phyloP scores from a whole-genome alignment of 2,888 invertebrate species.

The Galerucella calmariensis region DNA sequence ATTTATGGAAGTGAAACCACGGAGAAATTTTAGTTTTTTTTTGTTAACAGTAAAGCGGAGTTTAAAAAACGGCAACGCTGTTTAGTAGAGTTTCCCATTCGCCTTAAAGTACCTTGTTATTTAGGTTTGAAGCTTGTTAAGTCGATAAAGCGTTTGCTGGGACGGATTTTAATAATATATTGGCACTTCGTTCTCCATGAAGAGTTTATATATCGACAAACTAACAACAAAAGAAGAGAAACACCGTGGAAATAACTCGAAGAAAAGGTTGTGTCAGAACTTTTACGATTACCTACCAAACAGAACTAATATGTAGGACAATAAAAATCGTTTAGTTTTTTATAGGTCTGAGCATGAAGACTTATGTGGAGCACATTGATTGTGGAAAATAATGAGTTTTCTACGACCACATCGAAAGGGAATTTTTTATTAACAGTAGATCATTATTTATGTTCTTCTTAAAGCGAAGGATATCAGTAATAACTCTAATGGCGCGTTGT shows the following conservation, averaged over 20 bases:
- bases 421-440: too few relatives aligned
- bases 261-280: conserved; percentile 31
- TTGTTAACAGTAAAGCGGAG: not conserved
- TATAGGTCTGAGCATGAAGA: not conserved
- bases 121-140: conserved; percentile 54
- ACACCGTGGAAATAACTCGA: conserved; percentile 26
- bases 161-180: conserved; percentile 45
- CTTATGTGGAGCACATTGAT: not conserved
- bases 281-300: conserved; percentile 1
- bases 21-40: too few relatives aligned
- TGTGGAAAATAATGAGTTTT: not conserved
- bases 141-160: conserved; percentile 58
- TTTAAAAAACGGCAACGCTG: not conserved
- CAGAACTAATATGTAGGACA: not conserved
- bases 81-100: not conserved
- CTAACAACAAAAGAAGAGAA: conserved; percentile 26
- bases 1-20: too few relatives aligned
- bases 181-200: conserved; percentile 36
- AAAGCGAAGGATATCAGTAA: too few relatives aligned
- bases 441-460: too few relatives aligned
- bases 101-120: conserved; percentile 53
- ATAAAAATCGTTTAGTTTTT: not conserved
- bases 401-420: too few relatives aligned
- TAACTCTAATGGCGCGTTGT: too few relatives aligned
- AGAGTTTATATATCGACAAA: conserved; percentile 34